Conservation (phyloP, 2,888 invertebrate species). For the Tridacna gigas region DNA sequence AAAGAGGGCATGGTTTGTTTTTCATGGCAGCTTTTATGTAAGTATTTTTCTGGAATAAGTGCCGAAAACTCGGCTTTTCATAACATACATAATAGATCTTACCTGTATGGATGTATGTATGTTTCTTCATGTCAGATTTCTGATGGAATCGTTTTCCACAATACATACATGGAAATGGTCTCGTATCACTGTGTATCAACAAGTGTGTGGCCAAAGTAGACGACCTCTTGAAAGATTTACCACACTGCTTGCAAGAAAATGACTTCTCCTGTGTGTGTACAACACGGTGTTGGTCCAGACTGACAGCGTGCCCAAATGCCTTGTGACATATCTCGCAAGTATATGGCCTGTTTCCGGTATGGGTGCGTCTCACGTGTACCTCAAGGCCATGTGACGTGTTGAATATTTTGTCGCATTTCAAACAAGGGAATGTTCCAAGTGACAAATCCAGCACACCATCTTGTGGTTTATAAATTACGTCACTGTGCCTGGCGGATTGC, state of each 20-base stretch:
- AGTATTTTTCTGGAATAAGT: too few species aligned
- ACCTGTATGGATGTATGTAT: slow-evolving; percentile 98
- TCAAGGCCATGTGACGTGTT: slow-evolving; percentile 98
- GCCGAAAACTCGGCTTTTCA: too few species aligned
- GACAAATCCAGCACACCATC: slow-evolving; percentile 57
- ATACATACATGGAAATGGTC: slow-evolving; percentile 98
- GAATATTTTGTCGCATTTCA: slow-evolving; percentile 97
- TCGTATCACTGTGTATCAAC: slow-evolving; percentile 97
- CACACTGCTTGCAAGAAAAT: slow-evolving; percentile 96
- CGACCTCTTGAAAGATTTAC: slow-evolving; percentile 97
- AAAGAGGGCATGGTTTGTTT: too few species aligned
- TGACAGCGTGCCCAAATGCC: slow-evolving; percentile 97
- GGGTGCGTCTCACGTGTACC: slow-evolving; percentile 97
- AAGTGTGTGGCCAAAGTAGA: slow-evolving; percentile 98
- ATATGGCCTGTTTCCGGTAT: slow-evolving; percentile 93
- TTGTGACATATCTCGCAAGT: slow-evolving; percentile 94
- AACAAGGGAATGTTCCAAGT: slow-evolving; percentile 69
- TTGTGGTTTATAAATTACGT: slow-evolving; percentile 27
- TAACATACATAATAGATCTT: slow-evolving; percentile 74
- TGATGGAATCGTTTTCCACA: slow-evolving; percentile 99
- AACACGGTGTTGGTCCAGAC: slow-evolving; percentile 97
- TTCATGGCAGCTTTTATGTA: too few species aligned
- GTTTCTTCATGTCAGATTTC: slow-evolving; percentile 99
- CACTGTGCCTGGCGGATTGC: background rate
- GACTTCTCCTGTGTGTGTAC: slow-evolving; percentile 85